These are phyloP conservation scores for Grammomys surdaster DNA, from an alignment of 2,113 vertebrate species.

Conservation along the genomic window DNA sequence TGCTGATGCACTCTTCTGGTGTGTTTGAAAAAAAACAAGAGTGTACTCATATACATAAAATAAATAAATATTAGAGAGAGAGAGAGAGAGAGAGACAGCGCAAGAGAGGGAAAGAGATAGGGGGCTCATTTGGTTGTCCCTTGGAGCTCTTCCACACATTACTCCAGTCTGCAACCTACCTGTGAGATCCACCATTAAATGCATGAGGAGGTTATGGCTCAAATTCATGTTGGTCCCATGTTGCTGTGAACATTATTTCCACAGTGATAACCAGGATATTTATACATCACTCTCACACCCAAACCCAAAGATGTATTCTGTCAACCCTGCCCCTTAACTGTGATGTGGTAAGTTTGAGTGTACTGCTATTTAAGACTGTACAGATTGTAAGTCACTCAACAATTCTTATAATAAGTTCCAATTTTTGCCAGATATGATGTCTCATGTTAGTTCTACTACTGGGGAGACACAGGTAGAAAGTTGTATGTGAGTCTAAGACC, in stretches of 20 bases:
- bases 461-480: background rate
- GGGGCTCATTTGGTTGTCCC: no score
- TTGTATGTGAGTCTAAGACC: background rate
- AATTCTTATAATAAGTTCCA: background rate
- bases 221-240: no score
- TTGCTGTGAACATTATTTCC: background rate
- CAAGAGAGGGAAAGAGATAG: no score
- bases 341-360: background rate
- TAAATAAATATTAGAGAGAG: no score
- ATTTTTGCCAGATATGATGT: background rate
- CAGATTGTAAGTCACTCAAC: background rate
- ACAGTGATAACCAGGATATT: background rate
- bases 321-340: background rate
- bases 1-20: no score
- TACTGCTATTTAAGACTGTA: background rate
- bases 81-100: no score
- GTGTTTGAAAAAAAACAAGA: no score
- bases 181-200: no score
- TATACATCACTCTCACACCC: background rate
- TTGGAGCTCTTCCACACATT: no score
- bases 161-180: no score
- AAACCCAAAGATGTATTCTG: background rate
- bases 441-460: background rate
- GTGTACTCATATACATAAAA: no score
- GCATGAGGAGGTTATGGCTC: no score